These are phyloP conservation scores for Falco rusticolus DNA, from an alignment of 2,797 vertebrate species.

Conservation along the genomic window DNA sequence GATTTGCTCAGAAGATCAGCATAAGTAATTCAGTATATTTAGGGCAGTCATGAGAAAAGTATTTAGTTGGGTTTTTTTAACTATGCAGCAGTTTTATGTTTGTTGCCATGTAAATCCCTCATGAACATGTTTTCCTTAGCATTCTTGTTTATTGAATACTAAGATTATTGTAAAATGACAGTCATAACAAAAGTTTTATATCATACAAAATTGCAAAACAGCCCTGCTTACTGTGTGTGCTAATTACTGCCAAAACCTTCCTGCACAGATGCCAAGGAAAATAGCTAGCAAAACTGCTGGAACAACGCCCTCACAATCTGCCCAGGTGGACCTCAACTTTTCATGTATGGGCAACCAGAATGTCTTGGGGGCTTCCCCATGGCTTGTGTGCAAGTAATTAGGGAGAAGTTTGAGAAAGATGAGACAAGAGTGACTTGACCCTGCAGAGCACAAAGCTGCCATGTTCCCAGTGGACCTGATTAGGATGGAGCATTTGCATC, in stretches of 20 bases:
- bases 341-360: neutral
- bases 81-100: neutral
- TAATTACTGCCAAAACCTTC: constrained; percentile 8
- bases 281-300: neutral
- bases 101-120: constrained; percentile 29
- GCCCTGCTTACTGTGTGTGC: neutral
- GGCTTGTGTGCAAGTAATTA: neutral
- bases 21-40: constrained; percentile 40
- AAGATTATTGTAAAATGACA: constrained; percentile 37
- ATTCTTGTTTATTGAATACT: constrained; percentile 28
- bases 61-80: neutral
- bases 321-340: neutral
- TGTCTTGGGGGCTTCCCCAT: neutral
- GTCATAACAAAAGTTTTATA: constrained; percentile 24
- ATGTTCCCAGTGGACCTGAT: neutral
- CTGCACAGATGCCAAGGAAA: neutral
- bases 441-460: neutral
- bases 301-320: neutral
- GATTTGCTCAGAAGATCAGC: constrained; percentile 20
- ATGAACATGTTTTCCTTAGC: constrained; percentile 36
- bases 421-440: neutral
- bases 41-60: neutral
- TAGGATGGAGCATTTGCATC: neutral
- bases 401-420: neutral
- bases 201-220: neutral